phyloP scores from a whole-genome alignment of 2,113 vertebrate genomes.

The Tupaia chinensis region DNA sequence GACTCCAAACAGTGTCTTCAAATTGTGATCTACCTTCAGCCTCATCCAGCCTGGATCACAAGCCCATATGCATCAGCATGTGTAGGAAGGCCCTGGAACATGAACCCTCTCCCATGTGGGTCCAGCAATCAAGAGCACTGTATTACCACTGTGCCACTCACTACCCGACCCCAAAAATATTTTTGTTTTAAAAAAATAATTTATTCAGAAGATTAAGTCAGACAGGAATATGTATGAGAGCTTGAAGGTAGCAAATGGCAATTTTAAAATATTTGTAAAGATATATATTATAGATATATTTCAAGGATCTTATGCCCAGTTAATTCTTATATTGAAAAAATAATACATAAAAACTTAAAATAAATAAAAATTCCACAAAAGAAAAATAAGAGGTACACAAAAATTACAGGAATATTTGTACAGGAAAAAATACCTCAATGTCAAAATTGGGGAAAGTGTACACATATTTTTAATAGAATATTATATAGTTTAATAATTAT shows the following conservation, averaged over 20 bases:
- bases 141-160: too few species aligned
- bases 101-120: too few species aligned
- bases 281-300: background rate
- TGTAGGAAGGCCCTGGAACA: too few species aligned
- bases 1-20: too few species aligned
- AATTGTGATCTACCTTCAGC: too few species aligned
- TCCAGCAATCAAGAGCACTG: too few species aligned
- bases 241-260: background rate
- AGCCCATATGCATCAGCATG: too few species aligned
- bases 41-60: too few species aligned
- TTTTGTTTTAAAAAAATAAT: background rate
- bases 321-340: slow-evolving; percentile 36
- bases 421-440: background rate
- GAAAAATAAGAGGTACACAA: slow-evolving; percentile 16
- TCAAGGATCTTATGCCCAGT: slow-evolving; percentile 17
- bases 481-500: slow-evolving; percentile 26
- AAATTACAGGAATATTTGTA: slow-evolving; percentile 30
- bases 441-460: background rate
- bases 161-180: too few species aligned
- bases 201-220: slow-evolving; percentile 2
- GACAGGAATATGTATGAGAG: background rate
- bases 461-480: slow-evolving; percentile 2
- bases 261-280: slow-evolving; percentile 43
- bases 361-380: background rate
- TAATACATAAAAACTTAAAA: background rate